Percentiles rank a stretch among this genome's conserved stretches.
Evolutionary conservation across 2,113 vertebrate genomes (phyloP).

Genomic region (Trinectes maculatus): DNA sequence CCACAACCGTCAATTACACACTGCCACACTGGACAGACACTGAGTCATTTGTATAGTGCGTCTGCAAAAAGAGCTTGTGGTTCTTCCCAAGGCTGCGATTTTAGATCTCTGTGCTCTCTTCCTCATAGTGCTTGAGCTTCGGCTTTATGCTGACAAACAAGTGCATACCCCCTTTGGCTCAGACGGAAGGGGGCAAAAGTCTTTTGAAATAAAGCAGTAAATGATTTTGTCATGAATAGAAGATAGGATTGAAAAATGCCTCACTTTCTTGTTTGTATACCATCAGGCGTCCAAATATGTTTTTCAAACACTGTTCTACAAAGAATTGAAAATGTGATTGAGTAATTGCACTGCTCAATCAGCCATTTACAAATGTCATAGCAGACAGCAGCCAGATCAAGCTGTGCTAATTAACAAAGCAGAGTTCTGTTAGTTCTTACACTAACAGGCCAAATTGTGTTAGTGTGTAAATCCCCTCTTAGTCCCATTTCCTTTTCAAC

Average conservation of each 20-base stretch:
- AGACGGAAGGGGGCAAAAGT: background rate
- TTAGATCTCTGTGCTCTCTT: conserved; percentile 62
- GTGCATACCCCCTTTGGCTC: conserved; percentile 30
- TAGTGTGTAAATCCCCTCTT: conserved; percentile 83
- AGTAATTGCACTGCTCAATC: background rate
- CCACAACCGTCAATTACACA: conserved; percentile 74
- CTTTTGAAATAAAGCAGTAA: conserved; percentile 38
- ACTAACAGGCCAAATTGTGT: conserved; percentile 66
- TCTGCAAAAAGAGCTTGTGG: conserved; percentile 79
- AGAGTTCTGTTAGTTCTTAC: conserved; percentile 18
- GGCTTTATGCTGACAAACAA: conserved; percentile 63
- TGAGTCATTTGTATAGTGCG: conserved; percentile 75
- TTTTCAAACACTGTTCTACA: background rate
- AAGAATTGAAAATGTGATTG: background rate
- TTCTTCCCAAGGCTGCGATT: conserved; percentile 78
- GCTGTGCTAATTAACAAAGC: conserved; percentile 30
- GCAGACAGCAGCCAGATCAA: conserved; percentile 10
- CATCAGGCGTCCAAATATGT: background rate
- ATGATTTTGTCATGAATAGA: conserved; percentile 8
- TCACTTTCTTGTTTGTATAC: background rate
- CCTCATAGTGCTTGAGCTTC: conserved; percentile 44
- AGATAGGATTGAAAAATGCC: background rate
- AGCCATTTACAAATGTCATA: conserved; percentile 27
- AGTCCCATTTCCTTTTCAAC: conserved; percentile 78
- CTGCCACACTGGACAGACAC: conserved; percentile 63